These are phyloP conservation scores for Neosilurus mollespiculum DNA, from an alignment of 2,797 vertebrate species.

Conservation along the genomic window DNA sequence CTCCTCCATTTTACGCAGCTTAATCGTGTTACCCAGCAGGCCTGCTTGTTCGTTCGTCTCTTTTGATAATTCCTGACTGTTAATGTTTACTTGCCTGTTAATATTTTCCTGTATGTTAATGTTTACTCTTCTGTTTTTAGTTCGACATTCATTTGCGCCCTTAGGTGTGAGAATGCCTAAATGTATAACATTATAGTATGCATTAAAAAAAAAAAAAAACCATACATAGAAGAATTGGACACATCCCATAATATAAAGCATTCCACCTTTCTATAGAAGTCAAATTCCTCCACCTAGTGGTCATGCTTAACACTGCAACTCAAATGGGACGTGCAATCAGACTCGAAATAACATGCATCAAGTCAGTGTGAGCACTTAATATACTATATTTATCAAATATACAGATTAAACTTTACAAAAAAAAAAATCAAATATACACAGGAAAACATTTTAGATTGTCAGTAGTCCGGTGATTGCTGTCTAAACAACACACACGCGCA, in stretches of 20 bases:
- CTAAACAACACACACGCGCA: constrained; percentile 11
- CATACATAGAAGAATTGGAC: neutral
- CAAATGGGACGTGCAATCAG: neutral
- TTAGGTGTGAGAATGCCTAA: neutral
- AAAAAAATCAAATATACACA: constrained; percentile 15
- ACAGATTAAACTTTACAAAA: constrained; percentile 21
- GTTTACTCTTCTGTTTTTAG: neutral
- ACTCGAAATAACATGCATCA: neutral
- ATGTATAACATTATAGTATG: neutral
- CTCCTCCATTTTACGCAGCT: constrained; percentile 17
- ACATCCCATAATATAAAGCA: neutral
- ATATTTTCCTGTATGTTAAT: neutral
- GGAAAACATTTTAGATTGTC: constrained; percentile 23
- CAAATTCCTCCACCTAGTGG: constrained; percentile 60
- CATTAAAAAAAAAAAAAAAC: neutral
- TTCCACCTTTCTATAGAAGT: constrained; percentile 30
- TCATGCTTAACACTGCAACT: constrained; percentile 2
- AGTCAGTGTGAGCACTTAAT: constrained; percentile 1
- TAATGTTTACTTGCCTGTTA: constrained; percentile 4
- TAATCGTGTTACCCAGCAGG: constrained; percentile 20
- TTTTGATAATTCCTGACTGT: constrained; percentile 8
- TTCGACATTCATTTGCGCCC: neutral
- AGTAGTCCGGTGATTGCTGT: constrained; percentile 29
- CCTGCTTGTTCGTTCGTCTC: neutral
- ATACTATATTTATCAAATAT: constrained; percentile 32